phyloP scores from a whole-genome alignment of 2,888 invertebrate genomes.

The Zaprionus obscuricornis region DNA sequence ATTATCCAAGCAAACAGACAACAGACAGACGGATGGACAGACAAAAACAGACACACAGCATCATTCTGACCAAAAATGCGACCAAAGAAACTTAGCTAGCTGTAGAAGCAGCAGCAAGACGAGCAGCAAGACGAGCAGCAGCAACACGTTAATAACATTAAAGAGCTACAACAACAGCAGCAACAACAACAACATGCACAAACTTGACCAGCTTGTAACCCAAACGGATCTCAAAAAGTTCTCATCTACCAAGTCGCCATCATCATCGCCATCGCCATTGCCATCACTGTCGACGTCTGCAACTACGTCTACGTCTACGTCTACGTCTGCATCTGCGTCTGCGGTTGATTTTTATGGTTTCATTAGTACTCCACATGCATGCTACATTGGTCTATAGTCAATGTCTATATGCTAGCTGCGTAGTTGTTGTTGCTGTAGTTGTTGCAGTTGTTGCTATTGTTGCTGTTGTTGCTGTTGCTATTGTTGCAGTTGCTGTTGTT shows the following conservation, averaged over 20 bases:
- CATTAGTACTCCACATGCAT: slow-evolving; percentile 66
- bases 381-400: too few relatives aligned
- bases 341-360: slow-evolving; percentile 79
- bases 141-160: slow-evolving; percentile 61
- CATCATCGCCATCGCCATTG: not conserved
- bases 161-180: slow-evolving; percentile 1
- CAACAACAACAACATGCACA: not conserved
- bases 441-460: too few relatives aligned
- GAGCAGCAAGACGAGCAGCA: slow-evolving; percentile 35
- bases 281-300: slow-evolving; percentile 34
- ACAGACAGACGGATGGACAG: slow-evolving; percentile 3
- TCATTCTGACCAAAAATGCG: slow-evolving; percentile 45
- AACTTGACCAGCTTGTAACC: slow-evolving; percentile 43
- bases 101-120: slow-evolving; percentile 7
- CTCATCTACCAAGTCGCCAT: slow-evolving; percentile 35
- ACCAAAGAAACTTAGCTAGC: not conserved
- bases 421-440: slow-evolving; percentile 18
- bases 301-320: slow-evolving; percentile 23
- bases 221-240: slow-evolving; percentile 52
- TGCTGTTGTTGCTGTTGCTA: too few relatives aligned
- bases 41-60: slow-evolving; percentile 5
- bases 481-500: too few relatives aligned
- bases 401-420: not conserved
- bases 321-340: slow-evolving; percentile 45
- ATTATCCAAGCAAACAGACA: slow-evolving; percentile 51